Evolutionary conservation across 2,797 vertebrate species (phyloP), one percentile per base, ranked within the genome.

Genomic region (Sebastes reedi): DNA sequence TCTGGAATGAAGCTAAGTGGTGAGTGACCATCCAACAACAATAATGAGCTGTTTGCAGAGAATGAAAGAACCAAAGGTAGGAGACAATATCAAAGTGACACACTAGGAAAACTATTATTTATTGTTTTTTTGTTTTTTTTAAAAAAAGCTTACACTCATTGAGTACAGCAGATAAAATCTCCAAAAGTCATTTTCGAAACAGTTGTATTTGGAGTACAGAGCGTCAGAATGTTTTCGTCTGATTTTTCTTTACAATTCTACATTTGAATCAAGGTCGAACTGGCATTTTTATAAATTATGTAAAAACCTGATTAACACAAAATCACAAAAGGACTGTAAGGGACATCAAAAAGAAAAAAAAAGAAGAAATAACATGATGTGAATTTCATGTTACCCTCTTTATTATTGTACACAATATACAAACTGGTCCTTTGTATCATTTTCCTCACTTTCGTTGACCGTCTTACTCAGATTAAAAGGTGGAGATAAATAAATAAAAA

Each of bases 101-200:
- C 97, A 97, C 98, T 99, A 97, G 96, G 96, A 99, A 99, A 99
- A 98, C 96, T 98, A 97, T 96, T 94, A 90, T 99, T 99, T 99
- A 98, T 98, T 99, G 97, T 79, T 97, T 76, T 96, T 96, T 95
- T 75, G 72, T 64, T 67, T 72, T 72, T 77, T n/a, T 8, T 61
- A 75, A 71, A 87, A 91, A 98, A 97, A 96, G 95, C 96, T 97
- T 98, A 99, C 97, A 99, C 96, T 96, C 95, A 97, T 97, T 97
- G 96, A 99, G 97, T 97, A 97, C 96, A 97, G 97, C 97, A 97
- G 97, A 97, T 99, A 98, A 99, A 99, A 99, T 94, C 94, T 96
- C 97, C 97, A 97, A 97, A 98, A 96, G 93, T 96, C 94, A 95
- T 36, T 96, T 86, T 96, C 91, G 92, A 98, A 98, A 98, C 95